Evolutionary conservation across 2,797 vertebrate species (phyloP), one percentile per base, ranked within the genome.

Genomic region (Lycodopsis pacificus): DNA sequence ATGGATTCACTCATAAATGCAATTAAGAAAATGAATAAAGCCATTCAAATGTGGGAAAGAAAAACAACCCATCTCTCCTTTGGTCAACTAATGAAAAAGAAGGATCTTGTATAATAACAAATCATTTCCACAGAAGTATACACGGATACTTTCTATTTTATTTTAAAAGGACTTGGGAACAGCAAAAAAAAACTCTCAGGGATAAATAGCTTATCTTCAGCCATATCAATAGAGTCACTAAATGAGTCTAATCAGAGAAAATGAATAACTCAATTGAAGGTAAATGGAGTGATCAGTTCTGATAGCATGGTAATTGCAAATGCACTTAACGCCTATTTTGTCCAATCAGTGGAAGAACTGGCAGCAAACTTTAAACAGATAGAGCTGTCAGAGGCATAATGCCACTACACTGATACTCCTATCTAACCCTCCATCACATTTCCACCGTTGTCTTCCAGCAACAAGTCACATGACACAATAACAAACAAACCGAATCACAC

Each of bases 341-440:
- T 63, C 61, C 14, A 63, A 64, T 64, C 25, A 64, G 22, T 64
- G 62, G 40, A 64, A 64, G 25, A 44, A 27, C 40, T 64, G 40
- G 40, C 62, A 64, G 40, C 20, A 19, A 19, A 64, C 38, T 19
- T 64, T 30, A 44, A 44, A 64, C 15, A 5, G 34, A 59, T n/a
- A 59, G 62, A 46, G 40, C 40, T 25, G 36, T 63, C 22, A 25
- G 61, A 25, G 4, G 38, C 0, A 36, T 22, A 40, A 63, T 44
- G 61, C 44, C 40, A 17, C 25, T 9, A 9, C 15, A 4, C 15
- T 7, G 7, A 32, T 7, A 17, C 25, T 32, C 15, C 54, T 30
- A 8, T 30, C 14, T 2, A 32, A 57, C 6, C 27, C 30, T 32
- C 56, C 2, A 17, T 57, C 56, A 34, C 30, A 30, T 30, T 56